Base-by-base conservation (phyloP, 2,113 vertebrate species). In the Agapornis roseicollis region DNA sequence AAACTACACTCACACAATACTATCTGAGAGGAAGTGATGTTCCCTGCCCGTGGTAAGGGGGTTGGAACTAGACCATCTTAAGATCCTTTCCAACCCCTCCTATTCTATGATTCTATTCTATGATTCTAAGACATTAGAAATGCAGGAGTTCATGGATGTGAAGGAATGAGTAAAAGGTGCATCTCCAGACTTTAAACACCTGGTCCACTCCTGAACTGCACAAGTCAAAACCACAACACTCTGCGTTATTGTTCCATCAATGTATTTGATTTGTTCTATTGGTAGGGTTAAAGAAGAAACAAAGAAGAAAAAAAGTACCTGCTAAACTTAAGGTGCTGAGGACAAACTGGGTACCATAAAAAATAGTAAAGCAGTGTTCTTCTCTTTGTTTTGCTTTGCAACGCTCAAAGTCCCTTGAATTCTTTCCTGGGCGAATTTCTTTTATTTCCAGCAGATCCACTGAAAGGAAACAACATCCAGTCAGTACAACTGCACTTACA, bases 371-470 rank as follows among this genome's bases (percentile, higher is more conserved):
- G 96, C 99, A 99, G 82, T 97, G 98, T 28, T 98, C 98, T 56
- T 99, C 99, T 31, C 98, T 97, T 71, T 98, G 98, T 74, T 97
- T 98, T 8, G 98, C 98, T 94, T 98, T 99, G n/a, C 98, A 98
- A 8, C 99, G 98, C 68, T 99, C 99, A 73, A 99, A 99, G 88
- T 99, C 99, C 92, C 99, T 99, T 31, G 98, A 98, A 97, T 98
- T 99, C 93, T 98, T 99, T 39, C 99, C 99, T 1, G 98, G 98
- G 3, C 99, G 98, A 47, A 99, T 97, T 96, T 99, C 99, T 96
- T 99, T 98, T 95, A 99, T 99, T 94, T 99, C 99, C 96, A 97
- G 98, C 85, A 99, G 97, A 80, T 99, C 99, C 99, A 99, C 99
- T 99, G 82, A 70, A 98, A 98, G 82, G 63, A 88, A 94, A 72